Conservation (phyloP, 2,888 invertebrate species). For the Xylota segnis region DNA sequence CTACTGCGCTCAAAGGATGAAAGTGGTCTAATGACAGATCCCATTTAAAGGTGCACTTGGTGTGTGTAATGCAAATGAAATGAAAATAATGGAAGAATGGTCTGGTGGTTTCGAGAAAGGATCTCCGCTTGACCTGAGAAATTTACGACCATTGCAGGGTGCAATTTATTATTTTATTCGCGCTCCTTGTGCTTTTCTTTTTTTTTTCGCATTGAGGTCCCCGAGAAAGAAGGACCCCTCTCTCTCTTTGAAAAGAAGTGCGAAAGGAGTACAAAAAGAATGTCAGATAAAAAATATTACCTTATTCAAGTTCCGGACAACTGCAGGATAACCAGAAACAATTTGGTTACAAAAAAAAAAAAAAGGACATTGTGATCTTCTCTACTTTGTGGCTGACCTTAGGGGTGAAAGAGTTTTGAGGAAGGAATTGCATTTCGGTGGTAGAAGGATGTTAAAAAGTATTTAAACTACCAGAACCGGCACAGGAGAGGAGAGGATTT, state of each 20-base stretch:
- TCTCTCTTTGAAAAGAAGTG: constrained; percentile 25
- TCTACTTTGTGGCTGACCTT: constrained; percentile 64
- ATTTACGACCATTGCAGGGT: constrained; percentile 66
- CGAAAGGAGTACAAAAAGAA: constrained; percentile 41
- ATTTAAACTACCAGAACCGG: constrained; percentile 64
- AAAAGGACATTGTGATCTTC: constrained; percentile 16
- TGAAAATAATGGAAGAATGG: constrained; percentile 58
- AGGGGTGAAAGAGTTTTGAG: constrained; percentile 56
- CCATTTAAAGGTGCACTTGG: constrained; percentile 68
- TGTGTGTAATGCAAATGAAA: constrained; percentile 66
- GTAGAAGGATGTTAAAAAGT: constrained; percentile 63
- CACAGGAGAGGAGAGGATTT: constrained; percentile 3
- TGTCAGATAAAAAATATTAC: constrained; percentile 59
- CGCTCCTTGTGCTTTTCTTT: constrained; percentile 3
- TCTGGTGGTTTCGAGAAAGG: constrained; percentile 29
- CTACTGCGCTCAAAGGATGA: constrained; percentile 1
- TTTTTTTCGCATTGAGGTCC: neutral
- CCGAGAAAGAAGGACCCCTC: neutral
- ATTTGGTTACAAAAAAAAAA: constrained; percentile 16
- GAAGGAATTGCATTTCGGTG: constrained; percentile 68
- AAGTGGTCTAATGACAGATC: constrained; percentile 60
- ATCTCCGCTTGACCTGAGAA: constrained; percentile 49
- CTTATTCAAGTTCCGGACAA: constrained; percentile 26
- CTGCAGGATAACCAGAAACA: constrained; percentile 60
- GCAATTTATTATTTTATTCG: constrained; percentile 66